Evolutionary conservation across 2,888 invertebrate species (phyloP).

Genomic region (Chironomus riparius): DNA sequence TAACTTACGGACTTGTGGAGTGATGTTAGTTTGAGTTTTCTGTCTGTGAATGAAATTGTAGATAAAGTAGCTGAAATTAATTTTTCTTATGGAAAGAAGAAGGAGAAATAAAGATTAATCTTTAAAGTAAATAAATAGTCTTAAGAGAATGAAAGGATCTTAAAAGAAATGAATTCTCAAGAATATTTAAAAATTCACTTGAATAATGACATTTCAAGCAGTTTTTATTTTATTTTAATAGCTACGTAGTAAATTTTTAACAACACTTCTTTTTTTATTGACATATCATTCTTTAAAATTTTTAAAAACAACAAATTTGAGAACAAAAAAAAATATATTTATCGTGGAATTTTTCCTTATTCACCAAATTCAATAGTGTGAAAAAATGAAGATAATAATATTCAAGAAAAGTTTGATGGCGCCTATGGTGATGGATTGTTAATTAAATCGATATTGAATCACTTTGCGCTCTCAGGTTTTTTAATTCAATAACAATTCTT

Average conservation of each 20-base stretch:
- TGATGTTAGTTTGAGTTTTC: not conserved
- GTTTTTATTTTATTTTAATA: too few species aligned
- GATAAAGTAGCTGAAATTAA: constrained; percentile 23
- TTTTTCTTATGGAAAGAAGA: not conserved
- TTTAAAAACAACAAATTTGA: not conserved
- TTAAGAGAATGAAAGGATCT: not conserved
- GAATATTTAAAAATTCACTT: not conserved
- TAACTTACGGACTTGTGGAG: not conserved
- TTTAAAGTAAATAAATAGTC: constrained; percentile 17
- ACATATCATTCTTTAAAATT: not conserved
- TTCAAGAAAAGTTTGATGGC: not conserved
- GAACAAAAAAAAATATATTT: too few species aligned
- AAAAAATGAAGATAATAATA: too few species aligned
- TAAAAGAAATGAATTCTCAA: not conserved
- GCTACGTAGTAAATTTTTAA: too few species aligned
- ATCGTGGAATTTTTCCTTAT: too few species aligned
- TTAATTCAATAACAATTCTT: constrained; percentile 20
- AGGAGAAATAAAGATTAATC: constrained; percentile 1
- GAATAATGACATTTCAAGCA: constrained; percentile 14
- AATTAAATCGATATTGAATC: constrained; percentile 18
- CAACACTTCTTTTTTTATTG: too few species aligned
- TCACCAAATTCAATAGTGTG: too few species aligned
- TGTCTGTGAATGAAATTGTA: not conserved
- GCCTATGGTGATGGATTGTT: constrained; percentile 4
- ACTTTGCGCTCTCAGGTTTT: not conserved